phyloP scores from a whole-genome alignment of 2,113 vertebrate genomes.

The Prunella himalayana region DNA sequence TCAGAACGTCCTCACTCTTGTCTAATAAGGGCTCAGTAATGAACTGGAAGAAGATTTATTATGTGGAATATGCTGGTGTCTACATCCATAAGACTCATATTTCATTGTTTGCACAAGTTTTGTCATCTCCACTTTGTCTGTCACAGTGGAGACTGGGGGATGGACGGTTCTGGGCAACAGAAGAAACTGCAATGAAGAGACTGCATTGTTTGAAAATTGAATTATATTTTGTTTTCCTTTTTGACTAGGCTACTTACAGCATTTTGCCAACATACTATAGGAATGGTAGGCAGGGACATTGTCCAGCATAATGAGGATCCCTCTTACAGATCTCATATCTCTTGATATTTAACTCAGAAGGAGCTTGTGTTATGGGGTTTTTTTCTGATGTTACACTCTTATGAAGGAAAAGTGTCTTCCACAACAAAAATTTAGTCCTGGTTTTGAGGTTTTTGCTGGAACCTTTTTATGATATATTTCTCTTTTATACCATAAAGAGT shows the following conservation, averaged over 20 bases:
- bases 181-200: not conserved
- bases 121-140: not conserved
- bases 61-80: not conserved
- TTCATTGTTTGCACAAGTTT: not conserved
- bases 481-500: not conserved
- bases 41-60: not conserved
- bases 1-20: not conserved
- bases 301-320: not conserved
- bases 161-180: not conserved
- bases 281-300: not conserved
- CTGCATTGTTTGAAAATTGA: not conserved
- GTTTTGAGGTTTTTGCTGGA: not conserved
- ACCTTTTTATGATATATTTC: not conserved
- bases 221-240: not conserved
- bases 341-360: not conserved
- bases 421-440: not conserved
- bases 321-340: not conserved
- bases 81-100: not conserved
- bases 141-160: not conserved
- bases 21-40: not conserved
- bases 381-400: not conserved
- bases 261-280: not conserved
- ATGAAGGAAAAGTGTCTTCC: not conserved
- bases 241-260: not conserved
- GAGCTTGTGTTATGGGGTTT: not conserved